Base-by-base conservation (phyloP, 2,888 invertebrate genomes). In the Tenthredo mesomela region DNA sequence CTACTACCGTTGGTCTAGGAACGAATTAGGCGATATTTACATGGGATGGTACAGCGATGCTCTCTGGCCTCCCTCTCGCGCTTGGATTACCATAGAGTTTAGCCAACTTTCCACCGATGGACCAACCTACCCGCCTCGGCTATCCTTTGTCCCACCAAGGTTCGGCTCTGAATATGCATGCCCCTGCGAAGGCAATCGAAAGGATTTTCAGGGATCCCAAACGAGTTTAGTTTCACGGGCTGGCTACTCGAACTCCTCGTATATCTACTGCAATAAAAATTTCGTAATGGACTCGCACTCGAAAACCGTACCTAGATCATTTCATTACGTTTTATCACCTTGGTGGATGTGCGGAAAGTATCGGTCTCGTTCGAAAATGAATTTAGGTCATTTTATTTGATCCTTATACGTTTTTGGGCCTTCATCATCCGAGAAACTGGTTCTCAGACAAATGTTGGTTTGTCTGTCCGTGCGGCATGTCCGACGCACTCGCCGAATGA, bases 31-130 rank as follows among this genome's bases (percentile, higher is more conserved):
- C 65, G 65, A 82, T 82, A 82, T 82, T 82, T 82, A 82, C 67
- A 78, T 65, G 82, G 82, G 82, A 67, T 61, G 61, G 33, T 47
- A 58, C 82, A 67, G 43, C 82, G 82, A 67, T 82, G 82, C 65
- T 78, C 67, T 67, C 67, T 82, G 80, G 61, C 67, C 18, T 29
- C 65, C 54, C 82, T 21, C 61, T 29, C 67, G 9, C 67, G 29
- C 21, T 58, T 61, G 82, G 82, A 82, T 82, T 82, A 82, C 67
- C 82, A 82, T 82, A 82, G 82, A 82, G 82, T 82, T 82, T 82
- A 82, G 82, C 82, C 82, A 82, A 82, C 67, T 82, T 82, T 82
- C 43, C 67, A 12, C 18, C 82, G 67, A 82, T 47, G 67, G 82
- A 65, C 65, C 65, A 5, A n/a, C 47, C 67, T 33, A 61, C 61